Evolutionary conservation across 2,797 vertebrate genomes (phyloP).

Genomic region (Periparus ater): DNA sequence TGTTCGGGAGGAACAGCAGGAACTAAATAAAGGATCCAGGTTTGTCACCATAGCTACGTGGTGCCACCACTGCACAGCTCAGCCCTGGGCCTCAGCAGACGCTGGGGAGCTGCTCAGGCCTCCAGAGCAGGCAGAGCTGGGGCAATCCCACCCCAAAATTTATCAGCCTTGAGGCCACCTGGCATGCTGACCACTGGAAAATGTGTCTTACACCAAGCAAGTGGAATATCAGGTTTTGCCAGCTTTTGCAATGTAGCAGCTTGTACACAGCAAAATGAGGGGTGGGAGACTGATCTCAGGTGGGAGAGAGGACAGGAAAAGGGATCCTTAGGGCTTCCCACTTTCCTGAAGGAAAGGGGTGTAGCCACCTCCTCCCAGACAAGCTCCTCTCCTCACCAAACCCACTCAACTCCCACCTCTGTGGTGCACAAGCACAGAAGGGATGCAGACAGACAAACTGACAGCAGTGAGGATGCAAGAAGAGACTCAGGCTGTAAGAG

Average conservation of each 20-base stretch:
- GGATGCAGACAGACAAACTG: neutral
- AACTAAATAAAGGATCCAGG: constrained; percentile 3
- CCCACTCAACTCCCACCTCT: fast-evolving
- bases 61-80: neutral
- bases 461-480: neutral
- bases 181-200: neutral
- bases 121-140: fast-evolving
- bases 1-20: neutral
- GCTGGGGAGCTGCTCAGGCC: neutral
- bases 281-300: neutral
- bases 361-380: neutral
- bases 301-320: neutral
- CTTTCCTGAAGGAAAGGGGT: neutral
- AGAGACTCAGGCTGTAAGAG: neutral
- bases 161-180: fast-evolving
- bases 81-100: neutral
- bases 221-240: neutral
- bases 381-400: neutral
- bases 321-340: neutral
- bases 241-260: neutral
- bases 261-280: neutral
- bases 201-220: neutral
- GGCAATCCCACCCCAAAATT: too few species aligned
- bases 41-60: constrained; percentile 13
- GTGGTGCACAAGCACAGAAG: too few species aligned